Conservation (phyloP, 2,797 vertebrate species). For the Brotula barbata region DNA sequence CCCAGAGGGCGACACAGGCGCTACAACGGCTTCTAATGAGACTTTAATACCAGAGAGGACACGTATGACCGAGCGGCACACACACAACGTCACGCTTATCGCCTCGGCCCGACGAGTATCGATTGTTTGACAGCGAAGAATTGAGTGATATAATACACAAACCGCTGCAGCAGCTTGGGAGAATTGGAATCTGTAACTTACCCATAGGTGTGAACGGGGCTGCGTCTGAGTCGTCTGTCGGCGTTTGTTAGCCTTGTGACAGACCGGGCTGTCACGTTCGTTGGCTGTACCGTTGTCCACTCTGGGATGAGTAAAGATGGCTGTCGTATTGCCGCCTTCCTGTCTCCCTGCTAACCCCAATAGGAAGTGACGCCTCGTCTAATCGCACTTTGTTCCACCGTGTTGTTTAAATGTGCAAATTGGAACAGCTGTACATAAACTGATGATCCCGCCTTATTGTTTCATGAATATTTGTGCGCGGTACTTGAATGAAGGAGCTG, state of each 20-base stretch:
- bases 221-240: too few species aligned
- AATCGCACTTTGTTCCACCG: constrained; percentile 37
- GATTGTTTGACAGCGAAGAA: neutral
- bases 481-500: too few species aligned
- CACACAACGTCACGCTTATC: neutral
- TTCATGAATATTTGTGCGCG: too few species aligned
- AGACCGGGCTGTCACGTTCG: constrained; percentile 65
- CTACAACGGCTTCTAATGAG: constrained; percentile 34
- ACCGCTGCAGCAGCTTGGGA: too few species aligned
- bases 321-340: constrained; percentile 68
- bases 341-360: constrained; percentile 56
- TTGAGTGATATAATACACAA: too few species aligned
- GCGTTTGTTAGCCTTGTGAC: constrained; percentile 65
- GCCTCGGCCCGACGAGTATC: neutral
- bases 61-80: neutral
- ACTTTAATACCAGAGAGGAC: constrained; percentile 21
- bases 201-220: too few species aligned
- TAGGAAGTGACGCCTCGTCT: constrained; percentile 73
- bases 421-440: constrained; percentile 14
- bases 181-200: too few species aligned
- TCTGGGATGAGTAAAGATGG: constrained; percentile 70
- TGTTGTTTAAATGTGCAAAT: constrained; percentile 39
- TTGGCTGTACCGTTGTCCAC: constrained; percentile 53
- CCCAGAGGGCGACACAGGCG: constrained; percentile 29
- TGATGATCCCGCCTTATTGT: too few species aligned